Evolutionary conservation across 2,797 vertebrate species (phyloP).

Genomic region (Galagoides demidoff): DNA sequence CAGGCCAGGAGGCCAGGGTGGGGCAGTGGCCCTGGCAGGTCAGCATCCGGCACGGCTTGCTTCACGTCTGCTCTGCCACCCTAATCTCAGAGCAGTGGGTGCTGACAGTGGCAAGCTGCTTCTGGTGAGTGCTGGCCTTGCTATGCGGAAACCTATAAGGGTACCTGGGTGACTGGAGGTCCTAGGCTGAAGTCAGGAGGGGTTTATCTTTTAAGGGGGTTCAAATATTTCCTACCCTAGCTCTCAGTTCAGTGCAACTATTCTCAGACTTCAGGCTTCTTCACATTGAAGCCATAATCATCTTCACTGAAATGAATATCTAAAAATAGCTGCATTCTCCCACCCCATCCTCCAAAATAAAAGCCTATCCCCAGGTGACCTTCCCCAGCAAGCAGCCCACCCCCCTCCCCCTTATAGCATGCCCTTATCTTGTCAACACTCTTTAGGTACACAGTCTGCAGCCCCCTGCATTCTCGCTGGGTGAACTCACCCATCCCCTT

Average conservation of each 20-base stretch:
- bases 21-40: slow-evolving; percentile 35
- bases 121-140: not conserved
- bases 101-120: not conserved
- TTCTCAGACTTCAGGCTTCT: not conserved
- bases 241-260: not conserved
- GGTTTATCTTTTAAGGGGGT: not conserved
- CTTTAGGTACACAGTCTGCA: not conserved
- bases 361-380: not conserved
- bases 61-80: not conserved
- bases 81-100: slow-evolving; percentile 1
- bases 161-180: not conserved
- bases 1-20: not conserved
- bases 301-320: not conserved
- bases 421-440: not conserved
- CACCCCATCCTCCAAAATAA: not conserved
- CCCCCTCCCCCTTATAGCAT: not conserved
- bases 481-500: not conserved
- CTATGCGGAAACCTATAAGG: not conserved
- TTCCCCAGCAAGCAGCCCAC: not conserved
- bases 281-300: not conserved
- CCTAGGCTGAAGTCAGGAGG: not conserved
- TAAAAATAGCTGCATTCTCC: not conserved
- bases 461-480: not conserved
- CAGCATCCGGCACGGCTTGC: not conserved
- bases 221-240: not conserved